Base-by-base conservation (phyloP, 2,888 invertebrate species). In the Lydus trimaculatus region DNA sequence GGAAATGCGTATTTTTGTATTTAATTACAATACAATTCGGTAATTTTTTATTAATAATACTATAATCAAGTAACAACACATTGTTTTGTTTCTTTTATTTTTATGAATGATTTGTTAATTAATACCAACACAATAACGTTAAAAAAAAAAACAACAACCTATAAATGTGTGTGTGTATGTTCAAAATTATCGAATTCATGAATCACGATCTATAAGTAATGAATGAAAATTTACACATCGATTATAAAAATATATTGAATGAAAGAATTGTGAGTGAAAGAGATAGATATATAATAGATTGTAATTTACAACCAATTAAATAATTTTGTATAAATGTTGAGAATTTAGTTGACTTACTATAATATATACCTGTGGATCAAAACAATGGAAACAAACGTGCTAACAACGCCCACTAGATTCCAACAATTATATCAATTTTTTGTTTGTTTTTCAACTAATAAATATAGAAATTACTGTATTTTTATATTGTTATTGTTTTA, bases 321-420 rank as follows among this genome's bases (percentile, higher is more conserved):
- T 66, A 17, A n/a, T 43, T 7, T n/a, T 43, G 61, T 60, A 67
- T 64, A 60, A 56, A 60, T 20, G 59, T 28, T 59, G 66, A 75
- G 65, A 63, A 79, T 58, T 74, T 66, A 63, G 56, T 67, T 80
- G 81, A 75, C 48, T 76, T 58, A 76, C 77, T 80, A 72, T n/a
- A n/a, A n/a, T 4, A 28, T 48, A 48, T 78, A 81, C 81, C 81
- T 81, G 81, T 81, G 78, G 81, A 81, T 81, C 78, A 76, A 74
- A 77, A 76, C 75, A 77, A 73, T 72, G 66, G 71, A 64, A 58
- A 60, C 48, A 64, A 70, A 61, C 71, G 63, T 67, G 71, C 28
- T 63, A 63, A 61, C 64, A 52, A 56, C 65, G 68, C 66, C 66
- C 65, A 68, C 66, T 17, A 25, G 64, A 64, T 64, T 39, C 58